Percentiles rank a stretch among this genome's conserved stretches.
phyloP scores from a whole-genome alignment of 2,888 invertebrate genomes.

The Aspidiotus destructor region DNA sequence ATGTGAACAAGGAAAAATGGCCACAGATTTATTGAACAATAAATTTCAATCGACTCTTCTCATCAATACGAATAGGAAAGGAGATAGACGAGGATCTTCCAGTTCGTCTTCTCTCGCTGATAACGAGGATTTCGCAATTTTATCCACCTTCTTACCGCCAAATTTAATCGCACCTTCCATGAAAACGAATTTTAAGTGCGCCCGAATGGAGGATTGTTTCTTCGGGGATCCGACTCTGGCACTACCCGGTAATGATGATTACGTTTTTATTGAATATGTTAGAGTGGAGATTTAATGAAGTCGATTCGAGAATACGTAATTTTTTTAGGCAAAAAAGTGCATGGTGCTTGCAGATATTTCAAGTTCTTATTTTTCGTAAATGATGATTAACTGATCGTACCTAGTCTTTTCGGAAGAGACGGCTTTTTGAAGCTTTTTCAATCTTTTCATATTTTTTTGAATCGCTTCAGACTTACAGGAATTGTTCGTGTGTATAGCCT shows the following conservation, averaged over 20 bases:
- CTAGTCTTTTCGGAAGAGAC: no score
- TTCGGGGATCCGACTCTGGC: conserved; percentile 67
- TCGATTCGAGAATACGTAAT: background rate
- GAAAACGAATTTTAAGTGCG: conserved; percentile 55
- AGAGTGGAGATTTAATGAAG: background rate
- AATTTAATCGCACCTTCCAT: conserved; percentile 50
- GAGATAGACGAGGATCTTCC: conserved; percentile 42
- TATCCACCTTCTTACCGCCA: conserved; percentile 71
- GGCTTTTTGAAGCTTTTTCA: no score
- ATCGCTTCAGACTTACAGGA: no score
- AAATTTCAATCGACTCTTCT: conserved; percentile 52
- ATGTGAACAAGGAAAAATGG: conserved; percentile 46
- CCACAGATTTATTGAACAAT: conserved; percentile 67
- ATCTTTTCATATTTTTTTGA: no score
- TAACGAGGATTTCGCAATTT: conserved; percentile 73
- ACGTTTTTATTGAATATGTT: no score
- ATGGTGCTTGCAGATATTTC: background rate
- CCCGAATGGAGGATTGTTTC: conserved; percentile 61
- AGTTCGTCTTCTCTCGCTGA: conserved; percentile 57
- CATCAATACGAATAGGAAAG: conserved; percentile 41
- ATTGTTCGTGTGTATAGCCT: no score
- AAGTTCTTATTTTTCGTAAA: background rate
- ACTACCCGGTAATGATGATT: conserved; percentile 55
- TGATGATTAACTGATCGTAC: no score
- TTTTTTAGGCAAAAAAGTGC: background rate